Base-by-base conservation (phyloP, 2,797 vertebrate species). In the Gobionotothen gibberifrons region DNA sequence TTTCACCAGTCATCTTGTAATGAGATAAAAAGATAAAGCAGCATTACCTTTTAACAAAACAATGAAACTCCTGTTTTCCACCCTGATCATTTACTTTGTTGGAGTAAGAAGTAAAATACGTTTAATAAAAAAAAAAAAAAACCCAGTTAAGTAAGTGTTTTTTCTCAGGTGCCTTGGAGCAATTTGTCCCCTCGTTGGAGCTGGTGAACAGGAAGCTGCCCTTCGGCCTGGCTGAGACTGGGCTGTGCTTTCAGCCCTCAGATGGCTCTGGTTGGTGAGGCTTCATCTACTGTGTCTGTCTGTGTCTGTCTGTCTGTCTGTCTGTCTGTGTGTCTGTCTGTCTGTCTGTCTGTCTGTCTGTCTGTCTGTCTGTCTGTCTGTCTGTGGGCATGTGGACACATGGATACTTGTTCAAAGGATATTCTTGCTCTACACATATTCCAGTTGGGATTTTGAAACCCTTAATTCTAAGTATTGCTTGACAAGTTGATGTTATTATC, bases 191-290 rank as follows among this genome's bases (percentile, higher is more conserved):
- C 32, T 96, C 93, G 10, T 72, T 97, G 78, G 94, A 96, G 64
- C 66, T 99, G 89, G 92, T 96, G 72, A 97, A 95, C 90, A 95
- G 74, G 85, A 97, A 93, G 84, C 85, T 99, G 4, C 97, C 98
- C 0, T 99, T 95, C 54, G 98, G 98, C 72, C 92, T 99, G 12
- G 97, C 97, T 76, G 96, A 99, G 68, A 88, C 93, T 14, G 98
- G 98, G 53, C 87, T 93, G 51, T 98, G 97, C 87, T 97, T 97
- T 86, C 94, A 94, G 78, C 87, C 93, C 36, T 42, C 86, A 15
- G 79, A 87, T 78, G 81, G 75, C 56, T 74, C 85, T 76, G 81
- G 82, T 87, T 90, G 93, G 95, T 95, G 89, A 94, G 94, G 84
- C 60, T 72, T 82, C 42, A 2, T 76, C 36, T 46, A 19, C 55